Evolutionary conservation across 1,140 invertebrate species (phyloP).

Genomic region (Berghia stephanieae): DNA sequence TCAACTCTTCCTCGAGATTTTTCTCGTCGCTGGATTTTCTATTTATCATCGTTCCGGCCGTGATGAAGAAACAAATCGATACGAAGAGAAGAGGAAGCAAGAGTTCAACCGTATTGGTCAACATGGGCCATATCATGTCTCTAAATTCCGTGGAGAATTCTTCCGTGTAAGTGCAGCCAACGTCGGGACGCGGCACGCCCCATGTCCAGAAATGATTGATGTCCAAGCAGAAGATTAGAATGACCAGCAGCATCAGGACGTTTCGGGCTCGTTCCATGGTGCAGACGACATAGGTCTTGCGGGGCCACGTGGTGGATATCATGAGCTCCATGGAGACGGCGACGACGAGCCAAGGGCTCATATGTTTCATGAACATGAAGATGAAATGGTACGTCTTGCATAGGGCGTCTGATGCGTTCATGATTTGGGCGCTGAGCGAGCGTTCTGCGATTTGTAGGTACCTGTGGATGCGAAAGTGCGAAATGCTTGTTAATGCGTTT

Average conservation of each 20-base stretch:
- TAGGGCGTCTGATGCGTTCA: slow-evolving; percentile 53
- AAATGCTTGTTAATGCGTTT: too few relatives aligned
- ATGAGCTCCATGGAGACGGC: slow-evolving; percentile 58
- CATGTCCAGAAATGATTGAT: slow-evolving; percentile 65
- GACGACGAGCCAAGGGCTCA: slow-evolving; percentile 61
- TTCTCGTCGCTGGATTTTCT: not conserved
- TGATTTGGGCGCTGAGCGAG: slow-evolving; percentile 47
- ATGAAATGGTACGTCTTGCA: slow-evolving; percentile 63
- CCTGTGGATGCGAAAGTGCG: too few relatives aligned
- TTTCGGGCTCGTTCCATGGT: slow-evolving; percentile 56
- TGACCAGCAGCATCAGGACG: slow-evolving; percentile 56
- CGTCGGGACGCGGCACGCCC: slow-evolving; percentile 34
- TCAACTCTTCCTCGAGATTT: slow-evolving; percentile 37
- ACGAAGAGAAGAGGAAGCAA: slow-evolving; percentile 49
- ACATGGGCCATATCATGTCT: slow-evolving; percentile 51
- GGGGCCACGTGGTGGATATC: slow-evolving; percentile 48
- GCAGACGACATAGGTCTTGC: slow-evolving; percentile 56
- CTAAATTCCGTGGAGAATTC: slow-evolving; percentile 50
- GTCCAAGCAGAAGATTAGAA: slow-evolving; percentile 61
- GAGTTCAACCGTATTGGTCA: slow-evolving; percentile 49
- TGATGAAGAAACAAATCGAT: slow-evolving; percentile 38
- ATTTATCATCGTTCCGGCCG: slow-evolving; percentile 22
- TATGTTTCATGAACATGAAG: slow-evolving; percentile 50
- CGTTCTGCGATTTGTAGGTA: slow-evolving; percentile 20
- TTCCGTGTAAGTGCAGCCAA: slow-evolving; percentile 41